Conservation (phyloP, 2,888 invertebrate species). For the Mesoligia furuncula region DNA sequence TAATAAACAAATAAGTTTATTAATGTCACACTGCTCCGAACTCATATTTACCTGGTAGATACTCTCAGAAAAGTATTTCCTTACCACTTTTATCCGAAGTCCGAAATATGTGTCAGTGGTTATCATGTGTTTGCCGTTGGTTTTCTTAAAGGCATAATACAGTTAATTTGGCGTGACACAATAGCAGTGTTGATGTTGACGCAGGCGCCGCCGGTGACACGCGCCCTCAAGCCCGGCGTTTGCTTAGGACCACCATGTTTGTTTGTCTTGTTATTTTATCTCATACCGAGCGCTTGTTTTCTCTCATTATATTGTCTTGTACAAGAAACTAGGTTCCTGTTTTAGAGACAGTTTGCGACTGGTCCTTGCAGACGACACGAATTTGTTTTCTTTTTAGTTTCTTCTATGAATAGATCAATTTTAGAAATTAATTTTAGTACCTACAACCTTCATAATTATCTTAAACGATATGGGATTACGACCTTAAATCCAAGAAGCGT, state of each 20-base stretch:
- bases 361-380: neutral
- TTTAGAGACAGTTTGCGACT: constrained; percentile 2
- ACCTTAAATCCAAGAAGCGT: neutral
- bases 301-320: constrained; percentile 49
- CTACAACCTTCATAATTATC: neutral
- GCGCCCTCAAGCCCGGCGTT: constrained; percentile 48
- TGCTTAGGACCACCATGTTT: constrained; percentile 67
- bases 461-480: neutral
- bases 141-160: constrained; percentile 60
- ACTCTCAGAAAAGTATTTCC: constrained; percentile 3
- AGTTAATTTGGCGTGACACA: constrained; percentile 59
- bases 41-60: constrained; percentile 23
- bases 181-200: constrained; percentile 61
- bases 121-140: constrained; percentile 46
- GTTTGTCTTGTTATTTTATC: constrained; percentile 71
- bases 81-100: constrained; percentile 6
- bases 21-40: neutral
- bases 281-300: constrained; percentile 62
- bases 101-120: constrained; percentile 28
- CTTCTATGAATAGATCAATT: neutral
- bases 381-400: neutral
- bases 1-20: constrained; percentile 22
- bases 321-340: constrained; percentile 5
- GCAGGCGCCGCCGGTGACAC: constrained; percentile 51
- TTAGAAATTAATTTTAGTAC: neutral